Evolutionary conservation across 2,113 vertebrate genomes (phyloP), one percentile per base, ranked within the genome.

Genomic region (Ptilonorhynchus violaceus): DNA sequence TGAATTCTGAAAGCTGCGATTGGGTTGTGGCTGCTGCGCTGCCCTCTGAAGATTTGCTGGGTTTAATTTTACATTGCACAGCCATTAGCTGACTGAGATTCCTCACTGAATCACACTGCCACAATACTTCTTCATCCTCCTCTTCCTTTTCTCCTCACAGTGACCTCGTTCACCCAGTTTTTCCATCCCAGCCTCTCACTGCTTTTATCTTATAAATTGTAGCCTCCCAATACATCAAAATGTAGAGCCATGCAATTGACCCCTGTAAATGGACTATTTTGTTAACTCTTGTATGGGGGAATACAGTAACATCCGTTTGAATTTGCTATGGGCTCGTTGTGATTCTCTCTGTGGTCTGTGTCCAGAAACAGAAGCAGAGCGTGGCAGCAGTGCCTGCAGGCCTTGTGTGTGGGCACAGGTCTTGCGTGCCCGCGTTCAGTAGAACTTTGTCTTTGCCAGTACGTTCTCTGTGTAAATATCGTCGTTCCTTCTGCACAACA

Each of bases 1-100:
- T 89, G 81, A 77, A 82, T 94, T 86, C 84, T 89, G 93, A 87
- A 70, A 83, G 85, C 85, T 50, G 79, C 9, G 55, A 85, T 62
- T 55, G 82, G 70, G 67, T 73, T 92, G 88, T 3, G 33, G 73
- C 73, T 84, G 63, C 87, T 68, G 59, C 0, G 2, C 52, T 95
- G 77, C 74, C 69, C 89, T 91, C 70, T n/a, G 85, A 94, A 89
- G 91, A 78, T 96, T 78, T 94, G 73, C 93, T 82, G 84, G 49
- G 53, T 82, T 91, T 95, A 87, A 96, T 91, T 96, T 95, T 74
- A 68, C 52, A 23, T 89, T 91, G 85, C 50, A 50, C 64, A 70
- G 47, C 64, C 74, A 64, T 95, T 96, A 94, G 74, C 70, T 85
- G 82, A 20, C 64, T 39, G 30, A 55, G 72, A n/a, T 79, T 69